Evolutionary conservation across 2,113 vertebrate genomes (phyloP).

Genomic region (Cavia aperea): DNA sequence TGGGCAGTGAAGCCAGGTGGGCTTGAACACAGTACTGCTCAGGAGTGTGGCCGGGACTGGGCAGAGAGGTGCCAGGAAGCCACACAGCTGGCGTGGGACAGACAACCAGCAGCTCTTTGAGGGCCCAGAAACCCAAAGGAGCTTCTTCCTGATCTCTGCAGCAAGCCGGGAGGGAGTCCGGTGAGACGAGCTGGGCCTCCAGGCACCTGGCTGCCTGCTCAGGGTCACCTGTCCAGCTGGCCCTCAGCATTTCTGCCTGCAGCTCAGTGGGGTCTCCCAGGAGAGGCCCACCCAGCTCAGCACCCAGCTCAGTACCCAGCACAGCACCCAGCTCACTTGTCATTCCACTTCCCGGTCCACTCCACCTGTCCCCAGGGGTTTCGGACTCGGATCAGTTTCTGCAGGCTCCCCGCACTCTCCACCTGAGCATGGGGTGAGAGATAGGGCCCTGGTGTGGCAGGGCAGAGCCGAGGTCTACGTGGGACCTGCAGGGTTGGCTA

Average conservation of each 20-base stretch:
- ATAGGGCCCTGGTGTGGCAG: neutral
- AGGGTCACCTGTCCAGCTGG: neutral
- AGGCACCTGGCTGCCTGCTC: neutral
- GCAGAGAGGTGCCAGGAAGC: neutral
- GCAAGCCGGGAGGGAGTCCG: neutral
- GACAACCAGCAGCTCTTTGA: neutral
- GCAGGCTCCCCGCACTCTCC: conserved; percentile 80
- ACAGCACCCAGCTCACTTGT: conserved; percentile 77
- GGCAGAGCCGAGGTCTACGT: neutral
- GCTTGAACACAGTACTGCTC: neutral
- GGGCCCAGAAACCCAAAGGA: neutral
- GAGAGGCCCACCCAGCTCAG: fast-evolving
- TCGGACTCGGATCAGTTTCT: conserved; percentile 89
- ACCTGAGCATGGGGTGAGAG: conserved; percentile 75
- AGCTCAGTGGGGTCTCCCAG: neutral
- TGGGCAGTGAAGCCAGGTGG: neutral
- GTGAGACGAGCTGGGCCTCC: neutral
- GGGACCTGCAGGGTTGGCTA: neutral
- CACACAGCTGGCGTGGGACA: neutral
- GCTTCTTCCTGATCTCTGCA: neutral
- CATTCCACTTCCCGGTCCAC: conserved; percentile 96
- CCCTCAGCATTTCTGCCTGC: neutral
- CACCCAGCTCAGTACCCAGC: neutral
- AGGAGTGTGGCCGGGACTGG: neutral
- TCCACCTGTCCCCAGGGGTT: conserved; percentile 98